Percentiles rank a stretch among this genome's conserved stretches.
These are phyloP conservation scores for Latrodectus hesperus DNA, from an alignment of 2,888 invertebrate species.

Conservation along the genomic window DNA sequence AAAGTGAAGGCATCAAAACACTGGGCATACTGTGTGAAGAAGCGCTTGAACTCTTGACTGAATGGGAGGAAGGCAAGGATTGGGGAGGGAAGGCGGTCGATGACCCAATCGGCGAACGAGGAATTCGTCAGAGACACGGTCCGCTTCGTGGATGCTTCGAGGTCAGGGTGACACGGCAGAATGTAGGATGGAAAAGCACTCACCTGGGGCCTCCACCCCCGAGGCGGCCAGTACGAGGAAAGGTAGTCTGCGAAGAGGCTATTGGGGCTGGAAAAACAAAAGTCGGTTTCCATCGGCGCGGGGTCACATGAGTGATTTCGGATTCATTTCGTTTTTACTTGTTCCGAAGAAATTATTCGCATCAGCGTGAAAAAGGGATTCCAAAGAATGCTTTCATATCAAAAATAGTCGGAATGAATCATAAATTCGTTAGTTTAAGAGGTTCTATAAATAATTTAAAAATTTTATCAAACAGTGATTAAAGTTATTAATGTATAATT, in stretches of 20 bases:
- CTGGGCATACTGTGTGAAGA: too few relatives aligned
- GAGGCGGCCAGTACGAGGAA: neutral
- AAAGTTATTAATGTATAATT: too few relatives aligned
- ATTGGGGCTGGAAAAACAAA: neutral
- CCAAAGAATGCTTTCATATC: neutral
- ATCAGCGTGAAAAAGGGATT: neutral
- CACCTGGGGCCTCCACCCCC: neutral
- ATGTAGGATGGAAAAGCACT: neutral
- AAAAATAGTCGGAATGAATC: neutral
- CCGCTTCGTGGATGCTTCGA: neutral
- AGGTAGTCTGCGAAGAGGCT: neutral
- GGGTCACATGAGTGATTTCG: neutral
- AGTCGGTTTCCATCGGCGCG: neutral
- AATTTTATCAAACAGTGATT: too few relatives aligned
- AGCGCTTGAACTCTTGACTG: neutral
- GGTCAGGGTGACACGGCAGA: neutral
- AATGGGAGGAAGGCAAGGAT: neutral
- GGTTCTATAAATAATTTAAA: too few relatives aligned
- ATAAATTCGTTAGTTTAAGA: neutral
- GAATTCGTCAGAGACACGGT: constrained; percentile 2
- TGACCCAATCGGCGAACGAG: neutral
- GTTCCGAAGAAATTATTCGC: neutral
- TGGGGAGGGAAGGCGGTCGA: neutral
- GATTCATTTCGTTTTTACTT: neutral
- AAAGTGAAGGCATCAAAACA: too few relatives aligned